Conservation (phyloP, 2,797 vertebrate genomes). For the Eospalax fontanierii region DNA sequence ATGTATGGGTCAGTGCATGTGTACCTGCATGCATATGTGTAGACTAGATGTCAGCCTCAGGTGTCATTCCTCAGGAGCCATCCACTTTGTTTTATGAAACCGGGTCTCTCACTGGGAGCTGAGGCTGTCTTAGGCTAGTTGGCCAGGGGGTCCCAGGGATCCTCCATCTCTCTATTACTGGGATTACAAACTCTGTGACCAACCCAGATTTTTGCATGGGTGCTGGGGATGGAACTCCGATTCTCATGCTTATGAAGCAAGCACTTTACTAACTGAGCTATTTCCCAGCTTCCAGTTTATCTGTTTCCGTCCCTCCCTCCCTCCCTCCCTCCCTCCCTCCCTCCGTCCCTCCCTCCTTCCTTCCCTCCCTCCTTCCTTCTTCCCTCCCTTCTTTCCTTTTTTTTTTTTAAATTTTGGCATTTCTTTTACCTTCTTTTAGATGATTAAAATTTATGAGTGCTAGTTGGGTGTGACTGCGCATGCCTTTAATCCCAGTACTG, state of each 20-base stretch:
- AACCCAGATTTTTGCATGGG: background rate
- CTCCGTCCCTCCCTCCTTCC: too few species aligned
- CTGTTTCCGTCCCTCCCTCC: background rate
- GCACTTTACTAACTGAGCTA: background rate
- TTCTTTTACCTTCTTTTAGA: background rate
- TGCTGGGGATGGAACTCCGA: background rate
- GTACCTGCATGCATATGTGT: background rate
- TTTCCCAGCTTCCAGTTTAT: background rate
- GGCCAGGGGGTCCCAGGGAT: background rate
- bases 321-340: background rate
- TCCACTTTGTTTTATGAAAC: background rate
- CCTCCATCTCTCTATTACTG: background rate
- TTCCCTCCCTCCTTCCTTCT: too few species aligned
- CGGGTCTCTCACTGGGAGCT: background rate
- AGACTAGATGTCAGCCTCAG: background rate
- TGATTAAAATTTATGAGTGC: conserved; percentile 10
- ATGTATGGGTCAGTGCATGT: background rate
- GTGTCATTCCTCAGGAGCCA: background rate
- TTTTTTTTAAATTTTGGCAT: conserved; percentile 24
- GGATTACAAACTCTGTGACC: background rate
- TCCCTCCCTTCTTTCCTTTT: background rate
- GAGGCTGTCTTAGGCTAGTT: background rate
- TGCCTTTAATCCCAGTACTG: too few species aligned
- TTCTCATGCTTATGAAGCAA: background rate
- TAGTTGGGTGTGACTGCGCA: too few species aligned